Evolutionary conservation across 2,888 invertebrate genomes (phyloP).

Genomic region (Deilephila elpenor): DNA sequence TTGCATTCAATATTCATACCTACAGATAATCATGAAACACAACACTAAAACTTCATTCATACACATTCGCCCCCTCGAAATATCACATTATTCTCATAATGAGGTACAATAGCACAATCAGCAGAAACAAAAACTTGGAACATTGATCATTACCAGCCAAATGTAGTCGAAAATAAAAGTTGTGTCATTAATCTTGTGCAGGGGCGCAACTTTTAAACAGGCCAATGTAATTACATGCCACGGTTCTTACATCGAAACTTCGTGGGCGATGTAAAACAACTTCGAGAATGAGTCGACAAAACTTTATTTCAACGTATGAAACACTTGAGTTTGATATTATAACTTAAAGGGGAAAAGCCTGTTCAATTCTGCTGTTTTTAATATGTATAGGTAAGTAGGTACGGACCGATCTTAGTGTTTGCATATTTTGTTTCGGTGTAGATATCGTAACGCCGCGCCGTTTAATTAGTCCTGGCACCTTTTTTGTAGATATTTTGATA

Average conservation of each 20-base stretch:
- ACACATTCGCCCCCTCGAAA: neutral
- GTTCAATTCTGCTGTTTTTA: too few relatives aligned
- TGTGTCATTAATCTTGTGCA: constrained; percentile 30
- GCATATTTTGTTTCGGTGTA: too few relatives aligned
- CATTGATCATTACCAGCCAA: constrained; percentile 18
- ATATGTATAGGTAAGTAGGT: too few relatives aligned
- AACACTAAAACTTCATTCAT: neutral
- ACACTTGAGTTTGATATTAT: neutral
- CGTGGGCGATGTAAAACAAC: constrained; percentile 27
- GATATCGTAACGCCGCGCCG: too few relatives aligned
- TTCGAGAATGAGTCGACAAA: constrained; percentile 31
- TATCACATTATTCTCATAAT: neutral
- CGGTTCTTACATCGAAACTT: constrained; percentile 28
- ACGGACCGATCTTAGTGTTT: too few relatives aligned
- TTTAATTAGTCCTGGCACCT: neutral
- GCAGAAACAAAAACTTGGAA: constrained; percentile 10
- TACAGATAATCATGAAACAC: too few relatives aligned
- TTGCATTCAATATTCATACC: too few relatives aligned
- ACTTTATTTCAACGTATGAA: constrained; percentile 20
- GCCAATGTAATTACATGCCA: constrained; percentile 30
- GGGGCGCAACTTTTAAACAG: constrained; percentile 30
- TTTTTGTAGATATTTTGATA: neutral
- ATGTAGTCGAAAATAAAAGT: constrained; percentile 24
- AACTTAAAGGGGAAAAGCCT: neutral
- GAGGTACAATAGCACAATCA: neutral